Evolutionary conservation across 1,140 invertebrate species (phyloP), one percentile per base, ranked within the genome.

Genomic region (Homalodisca vitripennis): DNA sequence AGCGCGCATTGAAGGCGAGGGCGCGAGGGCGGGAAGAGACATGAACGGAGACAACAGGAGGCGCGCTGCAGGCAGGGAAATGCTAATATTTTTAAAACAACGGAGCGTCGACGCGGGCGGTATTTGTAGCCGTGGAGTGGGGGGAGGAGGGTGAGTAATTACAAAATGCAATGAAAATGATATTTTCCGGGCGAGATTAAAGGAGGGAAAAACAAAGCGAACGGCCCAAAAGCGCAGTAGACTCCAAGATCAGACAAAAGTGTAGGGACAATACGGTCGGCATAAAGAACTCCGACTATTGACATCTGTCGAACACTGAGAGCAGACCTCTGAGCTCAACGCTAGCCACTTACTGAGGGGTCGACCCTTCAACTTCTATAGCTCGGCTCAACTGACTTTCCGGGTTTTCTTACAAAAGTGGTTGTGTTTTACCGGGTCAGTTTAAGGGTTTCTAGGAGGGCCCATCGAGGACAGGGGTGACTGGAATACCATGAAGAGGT

Each of bases 31-130:
- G n/a, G n/a, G n/a, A n/a, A n/a, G n/a, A n/a, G n/a, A n/a, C n/a
- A n/a, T n/a, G n/a, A n/a, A n/a, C 17, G 6, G 34, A 10, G 6
- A 53, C 48, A 53, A 6, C 12, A 3, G 48, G 48, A 3, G 48
- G 12, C 17, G 48, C 48, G 3, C 14, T 27, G 55, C 14, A 24
- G 55, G 55, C 24, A 26, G 6, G 48, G 26, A 60, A 60, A 60
- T 29, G 55, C 55, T 60, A 60, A 60, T 60, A 60, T 60, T 60
- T 60, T 60, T 60, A 60, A 60, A 60, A 60, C 55, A 60, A 60
- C 22, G 26, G 55, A 26, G 22, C 55, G 55, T 26, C 55, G 55
- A 60, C 55, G 55, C 55, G 55, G 55, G 55, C 26, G 55, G 48
- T 22, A 22, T 51, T 22, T 51, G n/a, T n/a, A n/a, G n/a, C n/a